A percentile compares a stretch with the other conserved stretches of the same genome.
These are phyloP conservation scores for Anabacerthia variegaticeps DNA, from an alignment of 2,797 vertebrate species.

Conservation along the genomic window DNA sequence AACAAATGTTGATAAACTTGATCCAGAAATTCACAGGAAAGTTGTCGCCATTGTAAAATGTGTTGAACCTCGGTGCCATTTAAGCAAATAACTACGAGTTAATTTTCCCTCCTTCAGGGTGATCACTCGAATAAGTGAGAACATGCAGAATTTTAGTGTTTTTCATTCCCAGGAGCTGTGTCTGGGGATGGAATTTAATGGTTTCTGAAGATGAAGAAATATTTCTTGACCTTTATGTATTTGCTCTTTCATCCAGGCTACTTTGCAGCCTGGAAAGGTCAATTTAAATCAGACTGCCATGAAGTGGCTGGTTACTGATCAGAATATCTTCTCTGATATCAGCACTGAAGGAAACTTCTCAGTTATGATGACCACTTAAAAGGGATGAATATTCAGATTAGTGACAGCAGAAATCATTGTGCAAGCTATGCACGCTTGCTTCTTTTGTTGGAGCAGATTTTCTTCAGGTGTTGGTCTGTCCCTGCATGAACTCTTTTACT, in stretches of 20 bases:
- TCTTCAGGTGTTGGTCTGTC: not conserved
- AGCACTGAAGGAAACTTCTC: not conserved
- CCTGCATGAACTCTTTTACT: not conserved
- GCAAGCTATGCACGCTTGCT: not conserved
- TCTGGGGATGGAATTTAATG: not conserved
- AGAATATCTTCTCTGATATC: not conserved
- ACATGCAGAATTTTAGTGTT: not conserved
- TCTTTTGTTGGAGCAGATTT: not conserved
- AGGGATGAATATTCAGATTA: not conserved
- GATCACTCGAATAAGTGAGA: not conserved
- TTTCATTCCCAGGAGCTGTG: not conserved
- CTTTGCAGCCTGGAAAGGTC: conserved; percentile 38
- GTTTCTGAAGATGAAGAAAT: conserved; percentile 47
- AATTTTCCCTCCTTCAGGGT: not conserved
- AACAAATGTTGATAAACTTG: not conserved
- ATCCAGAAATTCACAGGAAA: not conserved
- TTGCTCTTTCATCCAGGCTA: conserved; percentile 23
- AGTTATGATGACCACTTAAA: not conserved
- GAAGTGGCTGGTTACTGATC: not conserved
- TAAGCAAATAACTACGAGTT: not conserved
- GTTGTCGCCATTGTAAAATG: not conserved
- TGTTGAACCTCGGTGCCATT: not conserved
- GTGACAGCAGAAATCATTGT: not conserved
- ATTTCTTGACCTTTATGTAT: conserved; percentile 19
- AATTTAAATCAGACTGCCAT: conserved; percentile 7